Percentiles rank a stretch among this genome's conserved stretches.
Conservation (phyloP, 2,113 vertebrate species). For the Tautogolabrus adspersus region DNA sequence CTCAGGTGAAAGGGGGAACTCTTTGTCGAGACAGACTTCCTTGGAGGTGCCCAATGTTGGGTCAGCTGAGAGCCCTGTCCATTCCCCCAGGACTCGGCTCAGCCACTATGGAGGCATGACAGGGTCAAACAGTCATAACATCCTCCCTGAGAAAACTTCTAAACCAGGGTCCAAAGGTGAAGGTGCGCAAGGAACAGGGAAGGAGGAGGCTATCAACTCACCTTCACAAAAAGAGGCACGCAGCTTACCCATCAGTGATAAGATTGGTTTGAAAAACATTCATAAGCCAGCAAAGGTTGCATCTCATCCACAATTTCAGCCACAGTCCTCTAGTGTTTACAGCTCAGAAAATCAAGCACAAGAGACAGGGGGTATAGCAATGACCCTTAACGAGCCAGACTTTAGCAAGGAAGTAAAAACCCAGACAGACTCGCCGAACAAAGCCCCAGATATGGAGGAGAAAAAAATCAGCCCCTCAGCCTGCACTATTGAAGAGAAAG, state of each 20-base stretch:
- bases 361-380: slow-evolving; percentile 54
- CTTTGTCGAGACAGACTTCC: slow-evolving; percentile 88
- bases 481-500: slow-evolving; percentile 93
- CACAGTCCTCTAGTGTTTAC: slow-evolving; percentile 62
- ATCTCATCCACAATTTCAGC: slow-evolving; percentile 75
- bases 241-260: slow-evolving; percentile 59
- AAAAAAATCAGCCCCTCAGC: slow-evolving; percentile 72
- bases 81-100: slow-evolving; percentile 72
- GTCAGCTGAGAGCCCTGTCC: slow-evolving; percentile 68
- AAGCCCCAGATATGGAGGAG: slow-evolving; percentile 63
- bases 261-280: slow-evolving; percentile 67
- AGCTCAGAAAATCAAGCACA: slow-evolving; percentile 66
- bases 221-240: slow-evolving; percentile 72
- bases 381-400: slow-evolving; percentile 70
- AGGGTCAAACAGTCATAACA: slow-evolving; percentile 76
- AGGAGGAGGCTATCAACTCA: slow-evolving; percentile 67
- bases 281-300: slow-evolving; percentile 69
- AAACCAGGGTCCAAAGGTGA: slow-evolving; percentile 77
- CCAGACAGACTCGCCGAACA: slow-evolving; percentile 65
- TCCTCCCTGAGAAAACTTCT: slow-evolving; percentile 83
- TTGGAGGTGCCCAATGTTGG: slow-evolving; percentile 64
- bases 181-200: slow-evolving; percentile 44
- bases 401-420: slow-evolving; percentile 64
- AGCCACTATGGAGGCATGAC: slow-evolving; percentile 79
- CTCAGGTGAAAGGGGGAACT: slow-evolving; percentile 90